Conservation (phyloP, 2,888 invertebrate species). For the Lysandra bellargus region DNA sequence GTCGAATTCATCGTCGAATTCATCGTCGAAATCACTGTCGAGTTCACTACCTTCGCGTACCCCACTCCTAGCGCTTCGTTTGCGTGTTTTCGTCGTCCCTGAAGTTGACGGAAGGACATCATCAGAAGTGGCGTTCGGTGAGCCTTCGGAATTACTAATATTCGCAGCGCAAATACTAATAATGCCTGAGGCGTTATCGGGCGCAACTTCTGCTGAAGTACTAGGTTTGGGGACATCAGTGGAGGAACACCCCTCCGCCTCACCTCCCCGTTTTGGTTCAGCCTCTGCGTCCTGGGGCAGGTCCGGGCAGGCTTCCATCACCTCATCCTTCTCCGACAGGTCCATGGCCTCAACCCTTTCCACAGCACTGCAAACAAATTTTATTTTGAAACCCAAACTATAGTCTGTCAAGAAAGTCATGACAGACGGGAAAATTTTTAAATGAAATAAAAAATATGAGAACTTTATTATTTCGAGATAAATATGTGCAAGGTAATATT, state of each 20-base stretch:
- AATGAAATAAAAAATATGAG: too few species aligned
- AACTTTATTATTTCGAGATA: too few species aligned
- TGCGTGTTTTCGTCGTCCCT: background rate
- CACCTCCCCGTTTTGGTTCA: background rate
- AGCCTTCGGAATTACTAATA: too few species aligned
- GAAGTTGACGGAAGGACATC: background rate
- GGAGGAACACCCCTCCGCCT: background rate
- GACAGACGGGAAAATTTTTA: too few species aligned
- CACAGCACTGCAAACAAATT: background rate
- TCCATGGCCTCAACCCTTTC: background rate
- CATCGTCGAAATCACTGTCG: background rate
- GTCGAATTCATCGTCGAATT: slow-evolving; percentile 1
- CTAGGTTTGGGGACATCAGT: too few species aligned
- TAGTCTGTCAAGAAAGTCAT: too few species aligned
- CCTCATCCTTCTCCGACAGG: background rate
- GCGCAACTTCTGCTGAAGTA: too few species aligned
- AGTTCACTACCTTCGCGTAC: background rate
- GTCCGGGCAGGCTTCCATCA: background rate
- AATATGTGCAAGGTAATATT: too few species aligned
- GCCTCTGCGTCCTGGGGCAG: background rate
- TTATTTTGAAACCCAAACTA: too few species aligned
- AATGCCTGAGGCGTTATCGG: too few species aligned
- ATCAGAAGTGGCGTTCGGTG: too few species aligned
- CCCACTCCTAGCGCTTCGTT: background rate
- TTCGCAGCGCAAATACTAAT: too few species aligned